Conservation (phyloP, 2,113 vertebrate genomes). For the Bettongia penicillata region DNA sequence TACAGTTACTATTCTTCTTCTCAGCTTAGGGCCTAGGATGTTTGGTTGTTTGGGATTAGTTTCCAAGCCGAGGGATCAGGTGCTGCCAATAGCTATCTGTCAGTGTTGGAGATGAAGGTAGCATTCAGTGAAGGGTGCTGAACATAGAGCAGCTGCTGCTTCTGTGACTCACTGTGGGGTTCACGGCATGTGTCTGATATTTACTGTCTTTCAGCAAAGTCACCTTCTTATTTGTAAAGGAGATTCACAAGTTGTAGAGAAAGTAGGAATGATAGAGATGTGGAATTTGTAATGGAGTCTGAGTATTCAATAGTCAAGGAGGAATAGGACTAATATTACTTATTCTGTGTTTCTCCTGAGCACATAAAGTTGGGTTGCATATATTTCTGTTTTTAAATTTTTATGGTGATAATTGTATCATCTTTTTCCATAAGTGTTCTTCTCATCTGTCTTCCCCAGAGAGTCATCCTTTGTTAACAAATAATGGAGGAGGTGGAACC, state of each 20-base stretch:
- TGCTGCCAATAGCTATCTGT: not conserved
- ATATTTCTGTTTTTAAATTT: not conserved
- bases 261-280: slow-evolving; percentile 20
- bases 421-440: not conserved
- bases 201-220: slow-evolving; percentile 66
- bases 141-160: slow-evolving; percentile 6
- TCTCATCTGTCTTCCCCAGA: not conserved
- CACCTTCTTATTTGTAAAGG: slow-evolving; percentile 3
- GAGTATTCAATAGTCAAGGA: not conserved
- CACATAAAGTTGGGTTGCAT: slow-evolving; percentile 11
- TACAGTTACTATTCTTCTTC: slow-evolving; percentile 14
- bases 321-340: not conserved
- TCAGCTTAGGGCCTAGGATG: not conserved
- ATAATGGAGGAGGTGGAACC: no score
- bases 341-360: slow-evolving; percentile 7
- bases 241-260: slow-evolving; percentile 32
- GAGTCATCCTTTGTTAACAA: not conserved
- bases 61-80: not conserved
- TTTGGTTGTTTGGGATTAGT: slow-evolving; percentile 52
- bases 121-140: not conserved
- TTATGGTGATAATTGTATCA: not conserved
- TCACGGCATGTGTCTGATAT: slow-evolving; percentile 30
- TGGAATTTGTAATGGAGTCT: not conserved
- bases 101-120: slow-evolving; percentile 23
- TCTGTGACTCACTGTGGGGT: slow-evolving; percentile 14